Percentiles rank a stretch among this genome's conserved stretches.
Conservation (phyloP, 2,113 vertebrate genomes). For the Eolophus roseicapilla region DNA sequence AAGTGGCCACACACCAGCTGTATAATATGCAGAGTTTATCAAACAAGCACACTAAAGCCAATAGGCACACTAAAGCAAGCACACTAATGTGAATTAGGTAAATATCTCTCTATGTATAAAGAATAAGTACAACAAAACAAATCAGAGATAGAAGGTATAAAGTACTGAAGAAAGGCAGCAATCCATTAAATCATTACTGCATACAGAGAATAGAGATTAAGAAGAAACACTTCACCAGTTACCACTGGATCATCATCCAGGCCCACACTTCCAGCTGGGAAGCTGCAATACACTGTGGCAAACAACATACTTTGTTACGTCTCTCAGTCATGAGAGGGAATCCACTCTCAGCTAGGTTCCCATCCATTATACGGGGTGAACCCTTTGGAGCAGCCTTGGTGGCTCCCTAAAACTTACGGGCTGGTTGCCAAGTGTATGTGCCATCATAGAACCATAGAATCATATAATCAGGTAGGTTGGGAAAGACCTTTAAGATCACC, state of each 20-base stretch:
- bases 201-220: neutral
- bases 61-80: too few species aligned
- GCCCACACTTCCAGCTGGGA: neutral
- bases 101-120: neutral
- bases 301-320: neutral
- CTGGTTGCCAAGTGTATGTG: neutral
- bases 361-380: neutral
- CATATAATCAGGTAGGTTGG: neutral
- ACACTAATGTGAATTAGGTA: neutral
- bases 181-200: neutral
- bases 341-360: neutral
- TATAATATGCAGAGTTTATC: neutral
- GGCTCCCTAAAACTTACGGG: neutral
- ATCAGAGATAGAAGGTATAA: neutral
- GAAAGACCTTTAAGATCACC: neutral
- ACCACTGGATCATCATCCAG: neutral
- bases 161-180: neutral
- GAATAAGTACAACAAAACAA: neutral
- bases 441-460: neutral
- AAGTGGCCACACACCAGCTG: neutral
- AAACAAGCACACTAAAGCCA: neutral
- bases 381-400: neutral
- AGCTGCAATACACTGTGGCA: neutral
- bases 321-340: neutral
- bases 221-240: neutral